phyloP scores from a whole-genome alignment of 2,888 invertebrate species.

The Toxonevra muliebris region DNA sequence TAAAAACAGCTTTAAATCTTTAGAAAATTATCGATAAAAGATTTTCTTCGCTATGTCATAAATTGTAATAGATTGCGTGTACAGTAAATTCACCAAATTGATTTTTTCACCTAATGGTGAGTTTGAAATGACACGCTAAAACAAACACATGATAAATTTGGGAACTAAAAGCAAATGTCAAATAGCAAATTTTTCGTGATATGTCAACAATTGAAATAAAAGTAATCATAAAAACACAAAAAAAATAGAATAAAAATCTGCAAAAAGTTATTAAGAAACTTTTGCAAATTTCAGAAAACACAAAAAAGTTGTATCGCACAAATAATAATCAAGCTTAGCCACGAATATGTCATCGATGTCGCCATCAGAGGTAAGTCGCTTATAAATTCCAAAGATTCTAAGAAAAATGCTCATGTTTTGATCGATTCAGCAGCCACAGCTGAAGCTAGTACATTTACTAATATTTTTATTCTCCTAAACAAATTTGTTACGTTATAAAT shows the following conservation, averaged over 20 bases:
- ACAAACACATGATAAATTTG: neutral
- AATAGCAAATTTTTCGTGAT: slow-evolving; percentile 38
- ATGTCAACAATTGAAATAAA: slow-evolving; percentile 42
- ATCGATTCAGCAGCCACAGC: too few relatives aligned
- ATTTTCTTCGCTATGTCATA: too few relatives aligned
- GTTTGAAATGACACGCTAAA: too few relatives aligned
- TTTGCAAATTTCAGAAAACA: slow-evolving; percentile 1
- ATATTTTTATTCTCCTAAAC: too few relatives aligned
- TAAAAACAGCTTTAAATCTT: too few relatives aligned
- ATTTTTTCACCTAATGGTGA: too few relatives aligned
- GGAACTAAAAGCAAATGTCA: slow-evolving; percentile 34
- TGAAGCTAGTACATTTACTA: too few relatives aligned
- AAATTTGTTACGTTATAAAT: too few relatives aligned
- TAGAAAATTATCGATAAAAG: too few relatives aligned
- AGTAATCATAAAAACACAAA: slow-evolving; percentile 26
- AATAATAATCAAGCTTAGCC: slow-evolving; percentile 16
- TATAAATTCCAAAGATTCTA: neutral
- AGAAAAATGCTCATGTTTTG: too few relatives aligned
- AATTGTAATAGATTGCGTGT: too few relatives aligned
- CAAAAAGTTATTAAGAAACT: neutral
- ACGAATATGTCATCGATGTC: slow-evolving; percentile 56
- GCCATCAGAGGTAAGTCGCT: slow-evolving; percentile 56
- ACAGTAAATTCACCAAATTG: too few relatives aligned
- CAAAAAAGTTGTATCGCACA: slow-evolving; percentile 20
- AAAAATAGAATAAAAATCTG: slow-evolving; percentile 25